Conservation (phyloP, 1,140 invertebrate genomes). For the Diplogasteroides magnus region DNA sequence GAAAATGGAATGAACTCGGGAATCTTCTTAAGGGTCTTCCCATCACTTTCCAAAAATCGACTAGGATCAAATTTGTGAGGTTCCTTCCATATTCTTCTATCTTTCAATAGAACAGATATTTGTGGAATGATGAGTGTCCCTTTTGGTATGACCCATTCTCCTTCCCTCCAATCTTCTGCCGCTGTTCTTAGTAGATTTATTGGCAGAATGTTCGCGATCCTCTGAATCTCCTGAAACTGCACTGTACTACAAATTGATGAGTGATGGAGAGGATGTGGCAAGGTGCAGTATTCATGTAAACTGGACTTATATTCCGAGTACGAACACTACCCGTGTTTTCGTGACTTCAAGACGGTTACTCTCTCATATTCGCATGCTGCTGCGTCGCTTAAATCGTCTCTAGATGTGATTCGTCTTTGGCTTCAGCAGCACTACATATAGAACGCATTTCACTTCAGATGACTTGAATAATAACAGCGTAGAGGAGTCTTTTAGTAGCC, state of each 20-base stretch:
- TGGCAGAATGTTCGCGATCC: conserved; percentile 55
- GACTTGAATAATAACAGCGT: no score
- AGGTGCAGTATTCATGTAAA: conserved; percentile 70
- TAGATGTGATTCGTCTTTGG: neutral
- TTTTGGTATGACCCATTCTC: conserved; percentile 39
- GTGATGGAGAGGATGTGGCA: no score
- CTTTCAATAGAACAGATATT: conserved; percentile 45
- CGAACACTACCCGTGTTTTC: no score
- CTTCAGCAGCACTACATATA: neutral
- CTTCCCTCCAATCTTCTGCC: conserved; percentile 42
- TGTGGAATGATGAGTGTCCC: conserved; percentile 52
- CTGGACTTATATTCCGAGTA: no score
- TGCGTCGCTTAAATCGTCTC: no score
- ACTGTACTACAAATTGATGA: conserved; percentile 8
- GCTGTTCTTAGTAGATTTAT: conserved; percentile 56
- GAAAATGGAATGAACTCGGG: conserved; percentile 86
- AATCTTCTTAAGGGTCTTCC: conserved; percentile 67
- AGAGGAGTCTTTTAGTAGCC: neutral
- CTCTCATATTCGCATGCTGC: no score
- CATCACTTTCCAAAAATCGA: conserved; percentile 73
- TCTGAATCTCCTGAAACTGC: conserved; percentile 55
- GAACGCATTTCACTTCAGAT: neutral
- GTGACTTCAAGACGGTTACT: neutral
- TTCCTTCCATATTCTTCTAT: conserved; percentile 57
- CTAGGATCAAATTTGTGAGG: conserved; percentile 76